Base-by-base conservation (phyloP, 2,113 vertebrate genomes). In the Bubo blakistoni region DNA sequence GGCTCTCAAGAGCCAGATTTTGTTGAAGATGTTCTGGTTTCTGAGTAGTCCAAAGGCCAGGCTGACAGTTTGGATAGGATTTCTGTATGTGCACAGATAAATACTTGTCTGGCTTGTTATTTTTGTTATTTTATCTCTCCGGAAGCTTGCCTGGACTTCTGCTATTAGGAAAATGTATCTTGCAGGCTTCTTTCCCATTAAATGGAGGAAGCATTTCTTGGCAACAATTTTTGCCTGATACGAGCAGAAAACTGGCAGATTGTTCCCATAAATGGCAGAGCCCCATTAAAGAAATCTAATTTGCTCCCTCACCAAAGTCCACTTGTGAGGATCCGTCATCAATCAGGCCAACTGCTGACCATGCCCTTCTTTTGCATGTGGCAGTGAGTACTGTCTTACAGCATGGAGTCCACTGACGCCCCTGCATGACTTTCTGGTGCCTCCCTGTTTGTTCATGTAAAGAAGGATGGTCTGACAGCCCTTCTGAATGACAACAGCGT, bases 181-280 rank as follows among this genome's bases (percentile, higher is more conserved):
- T 17, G 3, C 55, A 71, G 65, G 29, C 80, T 90, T 73, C 63
- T 95, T 92, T 81, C 71, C 51, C 2, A 0, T 92, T 86, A 80
- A 67, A 73, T 21, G n/a, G 24, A 88, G 47, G 38, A 77, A 83
- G 30, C 67, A 59, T 88, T 90, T 96, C 80, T 81, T 93, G 90
- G 63, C 89, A 94, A 42, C n/a, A 25, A 32, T 32, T 90, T 81
- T 74, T n/a, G 32, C 40, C 42, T 19, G 18, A 77, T 72, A 86
- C 0, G 1, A 90, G 65, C 57, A 76, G 78, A 94, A 88, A 92
- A 73, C 67, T 44, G 63, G 51, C 86, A 92, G 63, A 42, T 86
- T 92, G 51, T 74, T 96, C 63, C 63, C 74, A 44, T 84, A 93
- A 96, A 74, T 88, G 63, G 77, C 72, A 63, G 49, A 81, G 30